A percentile compares a stretch with the other conserved stretches of the same genome.
phyloP scores from a whole-genome alignment of 2,797 vertebrate species.

The Pseudocheirus occidentalis region DNA sequence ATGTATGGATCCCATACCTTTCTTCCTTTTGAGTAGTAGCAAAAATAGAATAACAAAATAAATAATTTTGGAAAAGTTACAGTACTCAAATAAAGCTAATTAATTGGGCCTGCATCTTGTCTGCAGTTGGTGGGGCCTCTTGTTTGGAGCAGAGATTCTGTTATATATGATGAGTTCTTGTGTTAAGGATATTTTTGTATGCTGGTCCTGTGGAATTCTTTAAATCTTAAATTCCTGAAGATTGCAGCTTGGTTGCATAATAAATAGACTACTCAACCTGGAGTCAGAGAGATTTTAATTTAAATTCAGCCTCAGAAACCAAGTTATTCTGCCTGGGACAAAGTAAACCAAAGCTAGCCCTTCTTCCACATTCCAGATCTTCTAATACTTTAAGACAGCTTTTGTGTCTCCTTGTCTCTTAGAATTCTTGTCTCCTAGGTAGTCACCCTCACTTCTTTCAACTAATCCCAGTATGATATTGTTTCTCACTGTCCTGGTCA shows the following conservation, averaged over 20 bases:
- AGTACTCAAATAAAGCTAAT: slow-evolving; percentile 14
- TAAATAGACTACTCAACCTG: no score
- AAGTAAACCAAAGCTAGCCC: not conserved
- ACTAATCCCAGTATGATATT: no score
- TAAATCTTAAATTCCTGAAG: not conserved
- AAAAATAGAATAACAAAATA: not conserved
- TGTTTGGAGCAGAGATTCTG: not conserved
- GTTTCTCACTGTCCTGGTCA: no score
- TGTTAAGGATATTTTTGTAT: not conserved
- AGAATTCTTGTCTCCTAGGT: no score
- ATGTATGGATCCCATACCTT: not conserved
- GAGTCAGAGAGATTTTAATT: no score
- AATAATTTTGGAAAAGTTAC: not conserved
- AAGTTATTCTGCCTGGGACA: not conserved
- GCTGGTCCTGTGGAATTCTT: not conserved
- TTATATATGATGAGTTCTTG: not conserved
- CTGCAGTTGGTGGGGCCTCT: not conserved
- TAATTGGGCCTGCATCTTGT: not conserved
- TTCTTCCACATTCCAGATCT: not conserved
- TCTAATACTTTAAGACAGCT: no score
- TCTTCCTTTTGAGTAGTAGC: not conserved
- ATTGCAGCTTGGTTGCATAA: not conserved
- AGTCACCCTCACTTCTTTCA: no score
- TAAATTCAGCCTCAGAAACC: not conserved
- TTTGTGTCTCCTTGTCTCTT: no score